Conservation (phyloP, 2,113 vertebrate genomes). For the Hippocampus abdominalis region DNA sequence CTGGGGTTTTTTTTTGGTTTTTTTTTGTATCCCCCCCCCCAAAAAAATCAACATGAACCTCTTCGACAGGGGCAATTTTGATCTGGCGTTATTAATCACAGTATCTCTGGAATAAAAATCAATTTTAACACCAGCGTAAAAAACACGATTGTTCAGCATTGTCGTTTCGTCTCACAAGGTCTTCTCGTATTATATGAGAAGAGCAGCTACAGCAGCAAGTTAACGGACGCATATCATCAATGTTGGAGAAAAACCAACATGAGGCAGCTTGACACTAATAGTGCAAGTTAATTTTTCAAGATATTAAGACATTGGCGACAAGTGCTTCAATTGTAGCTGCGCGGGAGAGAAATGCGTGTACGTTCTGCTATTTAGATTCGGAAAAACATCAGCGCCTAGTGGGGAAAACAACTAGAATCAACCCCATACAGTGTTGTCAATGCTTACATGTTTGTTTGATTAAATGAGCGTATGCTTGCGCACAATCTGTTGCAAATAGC, state of each 20-base stretch:
- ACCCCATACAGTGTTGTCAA: conserved; percentile 1
- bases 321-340: not conserved
- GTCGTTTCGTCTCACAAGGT: not conserved
- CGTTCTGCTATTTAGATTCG: not conserved
- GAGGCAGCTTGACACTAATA: not conserved
- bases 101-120: not conserved
- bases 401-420: conserved; percentile 20
- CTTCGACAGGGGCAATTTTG: not conserved
- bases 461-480: not conserved
- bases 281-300: not conserved
- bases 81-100: not conserved
- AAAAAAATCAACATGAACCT: not conserved
- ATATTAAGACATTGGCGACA: not conserved
- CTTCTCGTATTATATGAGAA: conserved; percentile 1
- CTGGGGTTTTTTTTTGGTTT: not conserved
- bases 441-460: conserved; percentile 2
- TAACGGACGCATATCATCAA: not conserved
- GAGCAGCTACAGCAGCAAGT: conserved; percentile 7
- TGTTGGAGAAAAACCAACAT: conserved; percentile 12
- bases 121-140: not conserved
- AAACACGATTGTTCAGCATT: not conserved
- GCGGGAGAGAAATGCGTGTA: not conserved
- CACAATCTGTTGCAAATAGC: conserved; percentile 42
- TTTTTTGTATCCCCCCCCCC: too few relatives aligned
- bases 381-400: not conserved